Evolutionary conservation across 2,888 invertebrate genomes (phyloP), one percentile per base, ranked within the genome.

Genomic region (Lissonota sp.): DNA sequence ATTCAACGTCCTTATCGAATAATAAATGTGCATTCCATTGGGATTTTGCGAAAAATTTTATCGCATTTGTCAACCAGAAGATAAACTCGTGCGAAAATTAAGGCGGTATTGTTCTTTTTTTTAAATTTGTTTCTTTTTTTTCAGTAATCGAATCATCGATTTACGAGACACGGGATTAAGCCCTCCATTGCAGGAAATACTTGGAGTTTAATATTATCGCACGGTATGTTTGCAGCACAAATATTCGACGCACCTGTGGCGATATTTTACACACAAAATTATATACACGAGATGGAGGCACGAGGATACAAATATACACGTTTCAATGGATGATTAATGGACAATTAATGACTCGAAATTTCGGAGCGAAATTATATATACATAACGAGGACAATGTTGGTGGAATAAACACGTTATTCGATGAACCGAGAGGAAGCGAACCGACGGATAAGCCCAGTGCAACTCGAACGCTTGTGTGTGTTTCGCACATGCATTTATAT

Each of bases 281-380:
- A 26, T 26, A 26, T 26, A 26, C 26, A 26, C 26, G 26, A 26
- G 26, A 26, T 12, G 49, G 10, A 49, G 49, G 42, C 7, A 10
- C 26, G 14, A 10, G 37, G 10, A 26, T 62, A 49, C 66, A 62
- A 12, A 58, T 3, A 42, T 37, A 42, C 1, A n/a, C 49, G 58
- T 42, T 67, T 67, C 49, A 37, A 82, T 82, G 49, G 74, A 53
- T 67, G 73, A 74, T 66, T 74, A 81, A 78, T 78, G 70, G 57
- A 78, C 74, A 74, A 81, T 81, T 81, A 78, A 81, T 71, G 74
- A 70, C 51, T 53, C 60, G 74, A 76, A 70, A 81, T 71, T 71
- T 70, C 64, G 66, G 26, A 57, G 63, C 74, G 64, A 26, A 26
- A 26, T 26, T 26, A 26, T 26, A 26, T 26, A 26, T 75, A 58